Base-by-base conservation (phyloP, 2,113 vertebrate species). In the Chlorodrepanis virens region DNA sequence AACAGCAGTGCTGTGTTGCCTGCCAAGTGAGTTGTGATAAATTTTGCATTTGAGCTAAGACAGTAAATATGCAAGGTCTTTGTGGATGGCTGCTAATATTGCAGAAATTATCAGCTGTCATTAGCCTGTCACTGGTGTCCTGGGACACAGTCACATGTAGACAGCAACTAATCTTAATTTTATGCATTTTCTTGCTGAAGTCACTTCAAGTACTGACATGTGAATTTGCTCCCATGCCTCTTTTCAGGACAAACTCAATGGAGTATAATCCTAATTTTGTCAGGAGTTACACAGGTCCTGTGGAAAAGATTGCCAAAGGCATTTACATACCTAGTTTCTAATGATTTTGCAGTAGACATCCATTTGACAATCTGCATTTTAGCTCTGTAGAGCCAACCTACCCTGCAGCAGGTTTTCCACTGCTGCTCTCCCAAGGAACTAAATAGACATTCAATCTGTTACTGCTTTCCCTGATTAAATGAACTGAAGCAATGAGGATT, bases 401-500 rank as follows among this genome's bases (percentile, higher is more conserved):
- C 61, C 40, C 40, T 29, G 37, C 78, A 92, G 89, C 61, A 69
- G 60, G 42, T 83, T 91, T 89, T 90, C 65, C 77, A 39, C 27
- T 75, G 52, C 80, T 82, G 76, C 65, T 92, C 47, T 94, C 59
- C 49, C 50, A 77, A 65, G 24, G 29, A 61, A 40, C 72, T 39
- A 53, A 47, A 78, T 6, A 81, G 65, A 50, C 49, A 75, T 90
- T 89, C 84, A 77, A 39, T 63, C 67, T 74, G 49, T 92, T 68
- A 59, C 70, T 67, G 53, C 80, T 92, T 93, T 95, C 89, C 92
- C 94, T 96, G 59, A 44, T 75, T 69, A 91, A 94, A 87, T 89
- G 65, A 96, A 85, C 76, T 54, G 69, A 94, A 96, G 81, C 92
- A 91, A 95, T 84, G 78, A 90, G 17, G 56, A 74, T 75, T 93